These are phyloP conservation scores for Drosophila borborema DNA, from an alignment of 2,888 invertebrate species.

Conservation along the genomic window DNA sequence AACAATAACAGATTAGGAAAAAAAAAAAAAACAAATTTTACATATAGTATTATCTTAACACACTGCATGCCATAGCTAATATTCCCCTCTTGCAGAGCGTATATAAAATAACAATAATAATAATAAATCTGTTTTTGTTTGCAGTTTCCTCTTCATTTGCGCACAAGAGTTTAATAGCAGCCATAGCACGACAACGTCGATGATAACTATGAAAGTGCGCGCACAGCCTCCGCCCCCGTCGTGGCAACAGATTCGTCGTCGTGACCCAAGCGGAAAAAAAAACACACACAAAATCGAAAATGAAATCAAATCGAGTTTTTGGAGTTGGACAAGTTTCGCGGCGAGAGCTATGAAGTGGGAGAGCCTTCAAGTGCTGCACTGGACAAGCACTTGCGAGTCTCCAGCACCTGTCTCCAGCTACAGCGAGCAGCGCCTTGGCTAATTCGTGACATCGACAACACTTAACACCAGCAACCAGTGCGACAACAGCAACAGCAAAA, in stretches of 20 bases:
- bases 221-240: conserved; percentile 2
- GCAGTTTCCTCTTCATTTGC: conserved; percentile 1
- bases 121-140: conserved; percentile 10
- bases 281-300: neutral
- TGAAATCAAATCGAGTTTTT: neutral
- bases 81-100: neutral
- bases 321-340: neutral
- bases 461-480: conserved; percentile 33
- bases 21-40: no score
- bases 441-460: conserved; percentile 51
- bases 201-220: conserved; percentile 19
- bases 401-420: neutral
- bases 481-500: conserved; percentile 21
- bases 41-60: neutral
- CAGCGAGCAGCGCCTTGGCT: conserved; percentile 10
- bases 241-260: neutral
- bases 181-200: conserved; percentile 1
- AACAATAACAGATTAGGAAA: neutral
- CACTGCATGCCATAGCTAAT: neutral
- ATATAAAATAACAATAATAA: neutral
- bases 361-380: conserved; percentile 19
- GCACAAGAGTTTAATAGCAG: conserved; percentile 7
- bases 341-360: conserved; percentile 9
- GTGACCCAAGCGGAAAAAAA: neutral
- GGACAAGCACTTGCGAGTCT: conserved; percentile 3